phyloP scores from a whole-genome alignment of 1,140 invertebrate species.

The Formica exsecta region DNA sequence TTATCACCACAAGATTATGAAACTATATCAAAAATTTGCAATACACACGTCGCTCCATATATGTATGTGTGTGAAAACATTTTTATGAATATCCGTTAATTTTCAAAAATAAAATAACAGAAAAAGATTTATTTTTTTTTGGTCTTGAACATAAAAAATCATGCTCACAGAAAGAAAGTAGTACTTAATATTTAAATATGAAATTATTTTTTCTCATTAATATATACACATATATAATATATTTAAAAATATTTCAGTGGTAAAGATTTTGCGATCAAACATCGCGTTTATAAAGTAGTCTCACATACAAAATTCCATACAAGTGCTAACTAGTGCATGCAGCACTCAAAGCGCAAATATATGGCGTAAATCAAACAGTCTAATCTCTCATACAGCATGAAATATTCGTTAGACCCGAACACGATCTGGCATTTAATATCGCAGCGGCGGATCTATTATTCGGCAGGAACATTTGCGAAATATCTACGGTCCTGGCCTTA shows the following conservation, averaged over 20 bases:
- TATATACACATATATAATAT: too few species aligned
- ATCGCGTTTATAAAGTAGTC: too few species aligned
- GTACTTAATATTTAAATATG: too few species aligned
- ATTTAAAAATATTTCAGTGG: too few species aligned
- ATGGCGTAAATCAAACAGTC: not conserved
- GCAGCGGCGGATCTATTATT: conserved; percentile 41
- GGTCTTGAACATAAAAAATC: too few species aligned
- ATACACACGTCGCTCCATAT: not conserved
- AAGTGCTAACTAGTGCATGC: not conserved
- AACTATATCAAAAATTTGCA: conserved; percentile 23
- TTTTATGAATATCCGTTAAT: conserved; percentile 28
- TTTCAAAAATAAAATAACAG: not conserved
- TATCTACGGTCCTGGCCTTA: not conserved
- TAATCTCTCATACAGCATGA: conserved; percentile 26
- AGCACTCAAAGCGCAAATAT: not conserved
- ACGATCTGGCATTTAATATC: conserved; percentile 23
- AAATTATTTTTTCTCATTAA: too few species aligned
- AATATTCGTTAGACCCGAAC: conserved; percentile 31
- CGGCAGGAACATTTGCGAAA: not conserved
- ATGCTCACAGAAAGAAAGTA: too few species aligned
- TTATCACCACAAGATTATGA: conserved; percentile 7
- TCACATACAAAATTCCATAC: too few species aligned
- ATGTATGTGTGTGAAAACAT: not conserved
- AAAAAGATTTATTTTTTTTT: not conserved
- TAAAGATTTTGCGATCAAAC: too few species aligned